These are phyloP conservation scores for Seladonia tumulorum DNA, from an alignment of 2,888 invertebrate genomes.

Conservation along the genomic window DNA sequence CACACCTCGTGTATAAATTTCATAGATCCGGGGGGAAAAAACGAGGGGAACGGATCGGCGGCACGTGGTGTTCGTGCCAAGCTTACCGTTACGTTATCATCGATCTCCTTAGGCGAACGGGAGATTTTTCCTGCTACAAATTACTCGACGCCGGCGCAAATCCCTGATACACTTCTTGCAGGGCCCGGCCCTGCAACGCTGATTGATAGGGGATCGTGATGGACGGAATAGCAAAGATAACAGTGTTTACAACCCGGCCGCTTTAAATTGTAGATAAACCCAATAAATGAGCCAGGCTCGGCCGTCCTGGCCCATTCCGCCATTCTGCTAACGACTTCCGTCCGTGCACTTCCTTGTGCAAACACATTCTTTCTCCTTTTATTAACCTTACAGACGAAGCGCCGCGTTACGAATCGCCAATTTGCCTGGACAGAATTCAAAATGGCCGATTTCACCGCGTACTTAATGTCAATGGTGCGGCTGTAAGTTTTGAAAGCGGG, in stretches of 20 bases:
- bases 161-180: conserved; percentile 29
- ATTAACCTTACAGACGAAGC: background rate
- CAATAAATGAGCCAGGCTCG: background rate
- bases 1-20: conserved; percentile 49
- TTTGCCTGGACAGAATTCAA: background rate
- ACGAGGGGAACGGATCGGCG: background rate
- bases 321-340: background rate
- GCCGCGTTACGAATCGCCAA: background rate
- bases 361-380: background rate
- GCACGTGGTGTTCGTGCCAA: conserved; percentile 27
- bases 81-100: conserved; percentile 38
- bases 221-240: conserved; percentile 49
- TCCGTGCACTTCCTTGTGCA: background rate
- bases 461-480: background rate
- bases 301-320: background rate
- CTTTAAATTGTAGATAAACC: conserved; percentile 43
- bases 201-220: conserved; percentile 52
- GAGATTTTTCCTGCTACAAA: conserved; percentile 46
- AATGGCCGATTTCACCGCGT: background rate
- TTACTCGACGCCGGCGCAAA: conserved; percentile 29
- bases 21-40: conserved; percentile 17
- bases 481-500: too few species aligned
- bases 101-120: conserved; percentile 28
- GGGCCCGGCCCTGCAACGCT: conserved; percentile 25
- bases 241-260: conserved; percentile 42